These are phyloP conservation scores for Epizoanthus scotinus DNA, from an alignment of 92 coral and sea anemone species.

Conservation along the genomic window DNA sequence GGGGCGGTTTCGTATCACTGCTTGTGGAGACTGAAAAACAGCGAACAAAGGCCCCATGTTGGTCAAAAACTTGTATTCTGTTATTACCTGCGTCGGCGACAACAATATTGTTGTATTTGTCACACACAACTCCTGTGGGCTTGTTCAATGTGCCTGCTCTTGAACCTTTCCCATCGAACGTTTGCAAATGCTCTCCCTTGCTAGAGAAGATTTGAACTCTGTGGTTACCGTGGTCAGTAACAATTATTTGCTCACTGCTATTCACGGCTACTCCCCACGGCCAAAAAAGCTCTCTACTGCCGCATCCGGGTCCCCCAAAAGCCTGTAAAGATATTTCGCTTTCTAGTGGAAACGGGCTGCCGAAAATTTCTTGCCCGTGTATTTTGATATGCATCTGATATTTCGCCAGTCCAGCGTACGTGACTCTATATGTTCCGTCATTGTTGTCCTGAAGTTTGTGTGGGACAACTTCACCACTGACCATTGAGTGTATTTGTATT, in stretches of 20 bases:
- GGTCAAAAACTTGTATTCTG: slow-evolving; percentile 2
- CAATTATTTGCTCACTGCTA: background rate
- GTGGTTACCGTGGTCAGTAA: background rate
- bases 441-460: slow-evolving; percentile 9
- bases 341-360: background rate
- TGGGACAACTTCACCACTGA: slow-evolving; percentile 1
- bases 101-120: background rate
- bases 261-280: slow-evolving; percentile 12
- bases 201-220: background rate
- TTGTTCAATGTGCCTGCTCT: background rate
- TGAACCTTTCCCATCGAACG: background rate
- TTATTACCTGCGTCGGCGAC: slow-evolving; percentile 13
- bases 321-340: no score
- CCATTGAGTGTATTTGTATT: background rate
- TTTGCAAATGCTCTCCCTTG: background rate
- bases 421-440: slow-evolving; percentile 11
- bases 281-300: background rate
- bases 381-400: slow-evolving; percentile 6
- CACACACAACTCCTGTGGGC: slow-evolving; percentile 26
- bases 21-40: background rate
- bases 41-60: background rate
- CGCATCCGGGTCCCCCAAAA: background rate
- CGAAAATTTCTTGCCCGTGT: slow-evolving; percentile 9
- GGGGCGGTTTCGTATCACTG: background rate
- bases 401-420: background rate